Percentiles rank a stretch among this genome's conserved stretches.
Evolutionary conservation across 2,888 invertebrate genomes (phyloP).

Genomic region (Flexamia atlantica): DNA sequence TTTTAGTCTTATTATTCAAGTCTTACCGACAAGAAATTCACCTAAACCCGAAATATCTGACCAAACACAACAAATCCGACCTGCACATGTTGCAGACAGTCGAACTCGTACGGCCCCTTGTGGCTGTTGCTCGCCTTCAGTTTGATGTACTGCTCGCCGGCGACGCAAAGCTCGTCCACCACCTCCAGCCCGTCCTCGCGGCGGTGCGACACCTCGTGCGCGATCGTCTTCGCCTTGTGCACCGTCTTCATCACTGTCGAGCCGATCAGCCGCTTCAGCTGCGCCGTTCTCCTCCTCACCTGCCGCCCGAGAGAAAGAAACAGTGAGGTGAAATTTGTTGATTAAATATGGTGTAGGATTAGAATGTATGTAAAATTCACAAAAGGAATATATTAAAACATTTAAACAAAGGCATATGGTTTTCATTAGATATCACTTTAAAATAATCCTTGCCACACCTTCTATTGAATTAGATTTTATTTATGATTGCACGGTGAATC

Average conservation of each 20-base stretch:
- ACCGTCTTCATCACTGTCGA: slow-evolving; percentile 95
- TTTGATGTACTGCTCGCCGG: slow-evolving; percentile 86
- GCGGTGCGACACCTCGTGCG: slow-evolving; percentile 76
- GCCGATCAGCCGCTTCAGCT: slow-evolving; percentile 88
- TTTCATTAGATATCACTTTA: no score
- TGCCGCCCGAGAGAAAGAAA: not conserved
- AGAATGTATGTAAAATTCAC: no score
- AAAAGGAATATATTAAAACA: no score
- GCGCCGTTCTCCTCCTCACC: slow-evolving; percentile 76
- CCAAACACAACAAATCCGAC: slow-evolving; percentile 74
- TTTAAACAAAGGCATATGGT: no score
- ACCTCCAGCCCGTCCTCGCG: slow-evolving; percentile 92
- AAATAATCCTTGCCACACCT: no score
- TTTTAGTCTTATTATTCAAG: no score
- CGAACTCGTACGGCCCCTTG: slow-evolving; percentile 98
- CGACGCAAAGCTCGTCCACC: slow-evolving; percentile 75
- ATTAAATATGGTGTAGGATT: not conserved
- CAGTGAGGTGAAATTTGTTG: no score
- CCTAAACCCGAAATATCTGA: not conserved
- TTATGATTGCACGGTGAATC: no score
- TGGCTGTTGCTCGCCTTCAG: slow-evolving; percentile 97
- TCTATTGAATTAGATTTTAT: no score
- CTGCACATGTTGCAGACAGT: slow-evolving; percentile 92
- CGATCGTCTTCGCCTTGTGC: slow-evolving; percentile 91
- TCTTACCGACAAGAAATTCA: no score